Evolutionary conservation across 2,797 vertebrate species (phyloP), one percentile per base, ranked within the genome.

Genomic region (Silurus lanzhouensis): DNA sequence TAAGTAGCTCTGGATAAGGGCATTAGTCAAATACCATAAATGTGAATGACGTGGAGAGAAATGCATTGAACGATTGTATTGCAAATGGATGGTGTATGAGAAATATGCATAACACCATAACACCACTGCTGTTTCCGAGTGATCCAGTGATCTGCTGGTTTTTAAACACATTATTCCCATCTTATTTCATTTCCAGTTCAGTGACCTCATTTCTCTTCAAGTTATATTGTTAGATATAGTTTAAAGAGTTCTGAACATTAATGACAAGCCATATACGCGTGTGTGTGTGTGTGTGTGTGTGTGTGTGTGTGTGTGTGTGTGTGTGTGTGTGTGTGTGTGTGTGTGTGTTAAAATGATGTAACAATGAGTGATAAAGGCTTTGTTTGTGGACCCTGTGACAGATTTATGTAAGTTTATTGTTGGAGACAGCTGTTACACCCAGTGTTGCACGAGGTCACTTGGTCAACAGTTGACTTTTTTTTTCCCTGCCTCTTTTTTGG

Each of bases 351-450:
- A 22, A 46, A 27, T 13, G 6, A 31, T 46, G 1, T 31, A 77
- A 60, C 55, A 60, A 61, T 38, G 58, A 60, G 4, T 38, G 55
- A 60, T 22, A 22, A 38, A 38, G 15, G 25, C 19, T 77, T 77
- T 78, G 2, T 15, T 22, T 66, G 17, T 61, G 57, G 31, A 61
- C 19, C 2, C 17, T 60, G 76, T 61, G 61, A 66, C 61, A 66
- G 61, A 48, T 80, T 52, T 80, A 64, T 66, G 78, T 17, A n/a
- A 19, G 44, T 5, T 44, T 78, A 63, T 86, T 71, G 57, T 83
- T 82, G 1, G 61, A 20, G 84, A 55, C 57, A 63, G 25, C 74
- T 83, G 85, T 44, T 48, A 1, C 19, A 55, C 38, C 63, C 85
- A 64, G 58, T 82, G 70, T 67, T 86, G 72, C 44, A 74, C 0